Evolutionary conservation across 2,888 invertebrate species (phyloP).

Genomic region (Scaptomyza polygonia): DNA sequence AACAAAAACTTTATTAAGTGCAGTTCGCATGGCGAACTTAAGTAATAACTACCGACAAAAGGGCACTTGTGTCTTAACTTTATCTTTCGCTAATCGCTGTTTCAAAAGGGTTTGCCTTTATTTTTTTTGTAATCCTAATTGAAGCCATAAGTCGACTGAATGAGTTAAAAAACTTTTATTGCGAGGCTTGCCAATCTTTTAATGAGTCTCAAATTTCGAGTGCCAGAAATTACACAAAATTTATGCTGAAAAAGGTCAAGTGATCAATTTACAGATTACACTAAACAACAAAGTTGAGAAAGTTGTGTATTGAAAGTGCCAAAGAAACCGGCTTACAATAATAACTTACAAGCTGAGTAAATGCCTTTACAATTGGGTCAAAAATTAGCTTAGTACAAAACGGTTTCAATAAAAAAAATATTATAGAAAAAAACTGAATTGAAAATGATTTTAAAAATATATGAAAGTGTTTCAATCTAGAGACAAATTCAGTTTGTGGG

Average conservation of each 20-base stretch:
- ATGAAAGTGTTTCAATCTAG: too few species aligned
- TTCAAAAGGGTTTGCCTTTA: conserved; percentile 32
- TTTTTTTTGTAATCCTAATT: conserved; percentile 61
- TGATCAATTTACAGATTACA: neutral
- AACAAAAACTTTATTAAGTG: conserved; percentile 10
- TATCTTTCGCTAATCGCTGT: conserved; percentile 44
- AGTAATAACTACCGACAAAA: conserved; percentile 38
- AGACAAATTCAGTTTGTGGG: too few species aligned
- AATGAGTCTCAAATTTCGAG: conserved; percentile 18
- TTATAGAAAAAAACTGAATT: too few species aligned
- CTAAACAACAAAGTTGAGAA: neutral
- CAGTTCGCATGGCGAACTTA: conserved; percentile 18
- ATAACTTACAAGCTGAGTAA: too few species aligned
- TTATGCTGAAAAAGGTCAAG: conserved; percentile 18
- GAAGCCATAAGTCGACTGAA: conserved; percentile 47
- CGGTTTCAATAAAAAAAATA: too few species aligned
- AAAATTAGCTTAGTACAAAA: too few species aligned
- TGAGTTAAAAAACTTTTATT: conserved; percentile 46
- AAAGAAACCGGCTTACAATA: too few species aligned
- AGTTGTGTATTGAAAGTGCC: neutral
- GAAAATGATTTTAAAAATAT: too few species aligned
- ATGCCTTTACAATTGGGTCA: too few species aligned
- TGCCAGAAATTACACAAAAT: neutral
- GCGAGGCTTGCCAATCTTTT: conserved; percentile 36
- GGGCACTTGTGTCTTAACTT: conserved; percentile 50